A percentile compares a stretch with the other conserved stretches of the same genome.
Conservation (phyloP, 2,888 invertebrate genomes). For the Drosophila subsilvestris region DNA sequence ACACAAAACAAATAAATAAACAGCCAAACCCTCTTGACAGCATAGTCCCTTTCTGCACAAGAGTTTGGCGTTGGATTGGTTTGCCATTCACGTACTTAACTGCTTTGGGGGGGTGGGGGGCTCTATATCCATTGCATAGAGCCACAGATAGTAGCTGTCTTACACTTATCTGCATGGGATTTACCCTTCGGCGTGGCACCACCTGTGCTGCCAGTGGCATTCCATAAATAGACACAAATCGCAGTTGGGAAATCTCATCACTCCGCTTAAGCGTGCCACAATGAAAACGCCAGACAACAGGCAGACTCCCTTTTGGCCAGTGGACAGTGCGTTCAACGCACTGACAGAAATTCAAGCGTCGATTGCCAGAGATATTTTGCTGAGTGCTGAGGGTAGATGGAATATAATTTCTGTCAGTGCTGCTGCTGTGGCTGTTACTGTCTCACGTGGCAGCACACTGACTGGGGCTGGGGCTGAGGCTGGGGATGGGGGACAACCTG, state of each 20-base stretch:
- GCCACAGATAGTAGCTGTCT: slow-evolving; percentile 11
- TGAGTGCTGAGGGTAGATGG: too few relatives aligned
- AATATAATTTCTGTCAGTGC: neutral
- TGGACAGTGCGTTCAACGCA: neutral
- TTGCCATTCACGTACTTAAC: neutral
- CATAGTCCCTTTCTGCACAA: neutral
- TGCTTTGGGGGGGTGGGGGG: neutral
- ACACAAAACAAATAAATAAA: too few relatives aligned
- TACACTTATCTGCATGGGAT: slow-evolving; percentile 4
- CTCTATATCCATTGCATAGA: too few relatives aligned
- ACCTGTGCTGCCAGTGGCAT: neutral
- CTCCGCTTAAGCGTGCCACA: slow-evolving; percentile 34
- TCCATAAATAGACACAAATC: slow-evolving; percentile 43
- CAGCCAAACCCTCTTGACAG: neutral
- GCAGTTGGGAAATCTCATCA: slow-evolving; percentile 40
- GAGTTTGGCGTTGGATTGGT: neutral
- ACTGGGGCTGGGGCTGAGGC: neutral
- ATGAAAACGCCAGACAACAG: slow-evolving; percentile 39
- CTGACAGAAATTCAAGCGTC: neutral
- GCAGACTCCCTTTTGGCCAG: slow-evolving; percentile 24
- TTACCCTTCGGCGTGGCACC: slow-evolving; percentile 3
- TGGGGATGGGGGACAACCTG: neutral
- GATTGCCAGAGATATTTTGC: neutral
- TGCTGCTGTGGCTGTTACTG: slow-evolving; percentile 11
- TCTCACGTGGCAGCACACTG: slow-evolving; percentile 21